Evolutionary conservation across 92 coral and sea anemone genomes (phyloP).

Genomic region (Phenganax marumi): DNA sequence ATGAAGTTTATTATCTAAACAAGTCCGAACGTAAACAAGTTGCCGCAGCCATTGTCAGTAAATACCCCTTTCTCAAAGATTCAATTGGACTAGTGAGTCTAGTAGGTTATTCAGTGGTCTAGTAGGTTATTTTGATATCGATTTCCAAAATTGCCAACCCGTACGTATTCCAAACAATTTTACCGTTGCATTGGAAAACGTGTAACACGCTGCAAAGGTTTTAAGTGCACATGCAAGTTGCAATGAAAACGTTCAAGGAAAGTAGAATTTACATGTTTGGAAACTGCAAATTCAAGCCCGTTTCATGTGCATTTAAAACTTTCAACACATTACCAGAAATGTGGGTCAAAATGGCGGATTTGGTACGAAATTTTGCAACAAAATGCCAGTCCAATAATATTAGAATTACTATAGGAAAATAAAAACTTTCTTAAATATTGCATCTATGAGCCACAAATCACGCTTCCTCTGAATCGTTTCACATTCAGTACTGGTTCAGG

Average conservation of each 20-base stretch:
- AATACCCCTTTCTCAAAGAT: slow-evolving; percentile 17
- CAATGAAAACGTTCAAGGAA: too few relatives aligned
- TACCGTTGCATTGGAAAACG: too few relatives aligned
- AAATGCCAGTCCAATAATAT: background rate
- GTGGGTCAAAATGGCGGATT: slow-evolving; percentile 11
- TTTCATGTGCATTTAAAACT: too few relatives aligned
- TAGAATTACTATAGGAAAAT: background rate
- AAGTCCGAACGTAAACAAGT: background rate
- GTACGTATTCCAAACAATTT: too few relatives aligned
- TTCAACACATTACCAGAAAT: slow-evolving; percentile 8
- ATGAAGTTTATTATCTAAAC: slow-evolving; percentile 10
- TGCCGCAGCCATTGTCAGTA: slow-evolving; percentile 10
- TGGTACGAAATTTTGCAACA: background rate
- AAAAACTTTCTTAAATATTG: background rate
- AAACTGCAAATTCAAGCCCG: too few relatives aligned
- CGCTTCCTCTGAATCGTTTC: background rate
- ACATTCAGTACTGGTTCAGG: background rate
- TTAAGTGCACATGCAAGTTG: too few relatives aligned
- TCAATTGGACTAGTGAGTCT: too few relatives aligned
- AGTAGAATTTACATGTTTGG: too few relatives aligned
- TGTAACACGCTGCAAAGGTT: too few relatives aligned
- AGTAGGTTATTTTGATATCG: slow-evolving; percentile 9
- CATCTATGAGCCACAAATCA: slow-evolving; percentile 1
- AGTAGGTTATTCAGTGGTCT: too few relatives aligned
- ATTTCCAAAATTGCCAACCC: too few relatives aligned